A percentile compares a stretch with the other conserved stretches of the same genome.
Evolutionary conservation across 2,113 vertebrate genomes (phyloP).

Genomic region (Cyprinodon brontotheroides): DNA sequence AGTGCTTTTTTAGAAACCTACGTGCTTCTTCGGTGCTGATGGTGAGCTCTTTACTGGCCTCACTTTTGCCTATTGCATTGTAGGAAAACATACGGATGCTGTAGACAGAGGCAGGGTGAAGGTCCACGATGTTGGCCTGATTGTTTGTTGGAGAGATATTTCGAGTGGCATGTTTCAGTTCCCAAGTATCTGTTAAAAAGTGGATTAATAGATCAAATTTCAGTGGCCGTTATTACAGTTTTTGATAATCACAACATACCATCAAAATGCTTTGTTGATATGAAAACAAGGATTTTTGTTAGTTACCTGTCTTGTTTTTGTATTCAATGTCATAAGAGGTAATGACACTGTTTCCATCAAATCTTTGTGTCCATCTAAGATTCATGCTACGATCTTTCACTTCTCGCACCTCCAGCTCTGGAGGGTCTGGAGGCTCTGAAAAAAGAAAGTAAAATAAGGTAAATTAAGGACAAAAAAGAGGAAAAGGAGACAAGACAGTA

Average conservation of each 20-base stretch:
- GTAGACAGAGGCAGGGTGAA: conserved; percentile 95
- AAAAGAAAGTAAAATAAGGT: conserved; percentile 4
- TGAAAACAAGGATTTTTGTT: not conserved
- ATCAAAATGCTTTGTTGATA: not conserved
- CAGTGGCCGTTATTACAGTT: not conserved
- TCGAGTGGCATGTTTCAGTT: conserved; percentile 94
- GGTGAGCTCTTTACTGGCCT: conserved; percentile 97
- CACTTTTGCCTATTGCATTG: conserved; percentile 95
- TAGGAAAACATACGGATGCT: conserved; percentile 99
- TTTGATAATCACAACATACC: not conserved
- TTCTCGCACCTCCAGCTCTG: conserved; percentile 94
- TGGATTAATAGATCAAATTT: not conserved
- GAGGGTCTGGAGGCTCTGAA: conserved; percentile 95
- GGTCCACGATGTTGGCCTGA: conserved; percentile 97
- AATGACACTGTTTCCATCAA: conserved; percentile 97
- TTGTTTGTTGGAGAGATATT: conserved; percentile 98
- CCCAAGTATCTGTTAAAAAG: conserved; percentile 87
- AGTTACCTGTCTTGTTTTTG: conserved; percentile 95
- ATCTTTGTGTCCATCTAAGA: conserved; percentile 94
- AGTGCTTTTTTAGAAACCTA: conserved; percentile 65
- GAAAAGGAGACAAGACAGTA: not conserved
- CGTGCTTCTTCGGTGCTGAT: conserved; percentile 97
- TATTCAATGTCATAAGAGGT: conserved; percentile 97
- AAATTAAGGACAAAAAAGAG: not conserved
- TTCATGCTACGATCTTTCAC: conserved; percentile 99